Conservation (phyloP, 2,888 invertebrate species). For the Balanococcus diminutus region DNA sequence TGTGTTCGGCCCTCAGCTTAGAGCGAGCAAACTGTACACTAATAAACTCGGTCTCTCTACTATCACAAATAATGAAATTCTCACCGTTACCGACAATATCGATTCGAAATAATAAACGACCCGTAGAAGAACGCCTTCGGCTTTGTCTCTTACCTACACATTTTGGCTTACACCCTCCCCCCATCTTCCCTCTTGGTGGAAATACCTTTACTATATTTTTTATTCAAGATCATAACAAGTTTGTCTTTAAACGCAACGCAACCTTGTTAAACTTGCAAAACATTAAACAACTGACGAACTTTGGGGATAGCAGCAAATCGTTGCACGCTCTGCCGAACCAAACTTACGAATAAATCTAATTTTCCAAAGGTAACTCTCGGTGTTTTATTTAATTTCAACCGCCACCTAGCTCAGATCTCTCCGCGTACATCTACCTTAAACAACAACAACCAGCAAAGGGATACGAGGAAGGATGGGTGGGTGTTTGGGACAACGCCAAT, state of each 20-base stretch:
- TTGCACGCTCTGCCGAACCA: conserved; percentile 3
- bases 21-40: neutral
- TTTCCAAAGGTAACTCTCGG: conserved; percentile 22
- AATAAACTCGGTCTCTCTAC: neutral
- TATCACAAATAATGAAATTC: conserved; percentile 30
- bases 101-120: conserved; percentile 35
- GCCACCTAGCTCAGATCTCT: neutral
- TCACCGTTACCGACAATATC: conserved; percentile 9
- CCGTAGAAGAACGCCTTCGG: neutral
- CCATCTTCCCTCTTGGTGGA: neutral
- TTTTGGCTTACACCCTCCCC: neutral
- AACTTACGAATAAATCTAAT: conserved; percentile 33
- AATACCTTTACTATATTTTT: neutral
- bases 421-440: neutral
- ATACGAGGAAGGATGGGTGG: neutral
- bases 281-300: conserved; percentile 29
- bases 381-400: conserved; percentile 31
- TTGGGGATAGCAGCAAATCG: conserved; percentile 12
- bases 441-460: neutral
- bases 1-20: neutral
- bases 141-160: neutral
- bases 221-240: conserved; percentile 18
- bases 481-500: neutral
- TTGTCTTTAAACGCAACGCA: conserved; percentile 18
- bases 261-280: conserved; percentile 28